A percentile compares a stretch with the other conserved stretches of the same genome.
phyloP scores from a whole-genome alignment of 2,113 vertebrate species.

The Sinosuthora webbiana region DNA sequence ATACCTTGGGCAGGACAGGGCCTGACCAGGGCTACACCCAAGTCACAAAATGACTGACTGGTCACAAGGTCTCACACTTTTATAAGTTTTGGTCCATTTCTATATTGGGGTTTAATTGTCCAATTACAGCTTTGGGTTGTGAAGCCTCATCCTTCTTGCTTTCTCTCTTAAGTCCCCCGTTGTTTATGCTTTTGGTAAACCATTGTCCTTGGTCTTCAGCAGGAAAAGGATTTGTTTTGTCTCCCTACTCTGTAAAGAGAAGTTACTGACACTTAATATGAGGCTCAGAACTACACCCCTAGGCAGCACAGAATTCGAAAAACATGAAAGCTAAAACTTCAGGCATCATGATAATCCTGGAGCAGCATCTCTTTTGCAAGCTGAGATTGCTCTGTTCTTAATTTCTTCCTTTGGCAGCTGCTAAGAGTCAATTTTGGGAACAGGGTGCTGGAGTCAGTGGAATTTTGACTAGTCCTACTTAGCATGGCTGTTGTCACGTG shows the following conservation, averaged over 20 bases:
- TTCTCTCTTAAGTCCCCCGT: neutral
- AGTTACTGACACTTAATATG: fast-evolving
- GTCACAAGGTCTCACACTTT: neutral
- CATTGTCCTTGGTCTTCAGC: neutral
- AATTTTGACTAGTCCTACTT: neutral
- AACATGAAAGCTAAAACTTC: neutral
- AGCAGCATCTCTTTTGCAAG: neutral
- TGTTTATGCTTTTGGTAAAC: neutral
- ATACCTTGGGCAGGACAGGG: neutral
- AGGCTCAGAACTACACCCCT: neutral
- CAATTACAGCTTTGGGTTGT: neutral
- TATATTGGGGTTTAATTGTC: neutral
- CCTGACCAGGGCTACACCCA: neutral
- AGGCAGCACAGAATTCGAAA: neutral
- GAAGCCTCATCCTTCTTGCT: neutral
- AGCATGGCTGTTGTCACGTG: neutral
- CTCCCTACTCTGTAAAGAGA: neutral
- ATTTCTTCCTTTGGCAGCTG: neutral
- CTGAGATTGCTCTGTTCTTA: neutral
- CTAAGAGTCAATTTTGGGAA: neutral
- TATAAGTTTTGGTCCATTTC: neutral
- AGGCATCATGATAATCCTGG: neutral
- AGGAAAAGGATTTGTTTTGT: neutral
- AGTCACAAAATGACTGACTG: neutral
- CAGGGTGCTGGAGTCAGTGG: neutral